A percentile compares a stretch with the other conserved stretches of the same genome.
These are phyloP conservation scores for Pungitius pungitius DNA, from an alignment of 2,113 vertebrate species.

Conservation along the genomic window DNA sequence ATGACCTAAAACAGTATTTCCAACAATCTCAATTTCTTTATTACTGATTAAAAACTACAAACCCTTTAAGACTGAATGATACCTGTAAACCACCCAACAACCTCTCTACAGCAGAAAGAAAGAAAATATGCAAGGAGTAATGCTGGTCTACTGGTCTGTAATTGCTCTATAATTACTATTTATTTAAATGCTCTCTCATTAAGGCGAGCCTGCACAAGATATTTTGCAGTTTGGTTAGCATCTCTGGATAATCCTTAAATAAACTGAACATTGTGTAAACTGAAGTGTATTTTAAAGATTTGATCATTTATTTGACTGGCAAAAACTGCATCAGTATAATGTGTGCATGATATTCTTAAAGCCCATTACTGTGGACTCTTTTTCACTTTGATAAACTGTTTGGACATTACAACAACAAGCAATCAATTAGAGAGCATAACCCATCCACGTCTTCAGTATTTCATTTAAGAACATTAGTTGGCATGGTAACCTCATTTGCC, in stretches of 20 bases:
- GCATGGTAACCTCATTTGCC: conserved; percentile 74
- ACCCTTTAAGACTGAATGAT: neutral
- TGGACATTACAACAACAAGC: conserved; percentile 23
- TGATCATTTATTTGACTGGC: conserved; percentile 5
- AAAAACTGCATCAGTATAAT: neutral
- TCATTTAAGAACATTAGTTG: conserved; percentile 66
- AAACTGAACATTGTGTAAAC: conserved; percentile 21
- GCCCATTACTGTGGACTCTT: conserved; percentile 40
- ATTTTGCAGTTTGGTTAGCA: neutral
- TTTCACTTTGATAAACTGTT: conserved; percentile 15
- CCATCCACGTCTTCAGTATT: conserved; percentile 46
- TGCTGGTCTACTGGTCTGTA: conserved; percentile 11
- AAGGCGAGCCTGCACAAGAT: neutral
- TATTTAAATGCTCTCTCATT: conserved; percentile 17
- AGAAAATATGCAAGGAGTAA: neutral
- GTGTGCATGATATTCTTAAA: conserved; percentile 11
- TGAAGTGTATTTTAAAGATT: neutral
- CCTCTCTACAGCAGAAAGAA: neutral
- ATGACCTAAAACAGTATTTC: neutral
- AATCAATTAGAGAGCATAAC: conserved; percentile 47
- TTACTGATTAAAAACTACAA: neutral
- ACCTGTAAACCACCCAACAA: neutral
- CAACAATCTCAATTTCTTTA: neutral
- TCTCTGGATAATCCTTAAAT: conserved; percentile 7
- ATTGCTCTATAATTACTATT: conserved; percentile 2